phyloP scores from a whole-genome alignment of 2,888 invertebrate genomes.

The Pyrochroa serraticornis region DNA sequence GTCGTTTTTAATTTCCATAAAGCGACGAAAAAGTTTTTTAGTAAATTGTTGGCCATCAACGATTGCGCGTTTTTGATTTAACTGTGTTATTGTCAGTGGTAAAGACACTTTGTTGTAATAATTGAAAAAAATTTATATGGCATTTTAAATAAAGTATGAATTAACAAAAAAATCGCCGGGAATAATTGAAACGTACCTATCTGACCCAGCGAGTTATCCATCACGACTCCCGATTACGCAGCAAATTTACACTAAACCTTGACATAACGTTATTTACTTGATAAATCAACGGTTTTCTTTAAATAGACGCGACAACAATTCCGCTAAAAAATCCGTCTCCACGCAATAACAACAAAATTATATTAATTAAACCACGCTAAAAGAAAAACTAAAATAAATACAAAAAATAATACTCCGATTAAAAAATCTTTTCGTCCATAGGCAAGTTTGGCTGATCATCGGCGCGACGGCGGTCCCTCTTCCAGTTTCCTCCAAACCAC shows the following conservation, averaged over 20 bases:
- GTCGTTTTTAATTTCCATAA: too few species aligned
- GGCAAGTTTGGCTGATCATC: slow-evolving; percentile 40
- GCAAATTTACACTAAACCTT: too few species aligned
- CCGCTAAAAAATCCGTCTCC: slow-evolving; percentile 10
- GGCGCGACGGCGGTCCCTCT: slow-evolving; percentile 72
- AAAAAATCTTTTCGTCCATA: too few species aligned
- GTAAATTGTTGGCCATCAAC: not conserved
- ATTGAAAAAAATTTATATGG: slow-evolving; percentile 20
- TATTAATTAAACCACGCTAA: slow-evolving; percentile 5
- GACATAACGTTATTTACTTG: too few species aligned
- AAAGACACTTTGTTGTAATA: slow-evolving; percentile 9
- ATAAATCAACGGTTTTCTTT: too few species aligned
- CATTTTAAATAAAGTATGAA: slow-evolving; percentile 13
- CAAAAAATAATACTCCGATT: slow-evolving; percentile 27
- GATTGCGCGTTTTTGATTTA: slow-evolving; percentile 1
- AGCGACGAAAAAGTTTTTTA: not conserved
- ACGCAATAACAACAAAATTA: slow-evolving; percentile 23
- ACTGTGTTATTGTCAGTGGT: too few species aligned
- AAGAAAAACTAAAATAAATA: slow-evolving; percentile 21
- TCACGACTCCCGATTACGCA: not conserved
- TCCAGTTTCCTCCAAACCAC: slow-evolving; percentile 92
- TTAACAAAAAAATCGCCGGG: not conserved
- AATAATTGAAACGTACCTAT: slow-evolving; percentile 5
- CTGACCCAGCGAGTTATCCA: slow-evolving; percentile 1
- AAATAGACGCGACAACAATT: not conserved